Conservation (phyloP, 2,888 invertebrate species). For the Gastracanthus pulcherrimus region DNA sequence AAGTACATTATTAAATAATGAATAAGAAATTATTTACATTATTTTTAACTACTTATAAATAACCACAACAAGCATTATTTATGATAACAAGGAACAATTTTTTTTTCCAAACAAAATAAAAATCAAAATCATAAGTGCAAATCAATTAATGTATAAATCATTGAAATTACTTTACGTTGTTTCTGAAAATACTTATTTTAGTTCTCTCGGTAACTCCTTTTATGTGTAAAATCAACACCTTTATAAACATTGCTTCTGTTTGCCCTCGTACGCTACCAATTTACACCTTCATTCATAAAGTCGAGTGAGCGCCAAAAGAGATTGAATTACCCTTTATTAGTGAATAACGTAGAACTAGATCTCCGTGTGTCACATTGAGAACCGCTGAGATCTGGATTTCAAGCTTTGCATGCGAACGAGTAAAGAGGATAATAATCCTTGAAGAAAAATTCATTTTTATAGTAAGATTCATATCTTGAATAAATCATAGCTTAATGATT, state of each 20-base stretch:
- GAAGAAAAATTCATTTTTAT: neutral
- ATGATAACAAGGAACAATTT: too few species aligned
- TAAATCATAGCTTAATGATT: neutral
- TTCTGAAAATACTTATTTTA: too few species aligned
- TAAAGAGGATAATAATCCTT: neutral
- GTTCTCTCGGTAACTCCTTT: too few species aligned
- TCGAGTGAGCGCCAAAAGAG: slow-evolving; percentile 28
- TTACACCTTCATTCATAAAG: slow-evolving; percentile 34
- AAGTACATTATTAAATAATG: too few species aligned
- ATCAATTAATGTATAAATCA: too few species aligned
- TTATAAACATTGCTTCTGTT: neutral
- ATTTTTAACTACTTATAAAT: too few species aligned
- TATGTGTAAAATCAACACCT: neutral
- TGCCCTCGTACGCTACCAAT: neutral
- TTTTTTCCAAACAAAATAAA: too few species aligned
- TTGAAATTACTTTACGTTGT: too few species aligned
- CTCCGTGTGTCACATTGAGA: slow-evolving; percentile 12
- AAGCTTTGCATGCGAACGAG: neutral
- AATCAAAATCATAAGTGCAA: too few species aligned
- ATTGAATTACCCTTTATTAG: slow-evolving; percentile 49
- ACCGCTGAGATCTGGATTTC: slow-evolving; percentile 35
- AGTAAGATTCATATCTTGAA: neutral
- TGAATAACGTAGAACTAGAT: slow-evolving; percentile 47
- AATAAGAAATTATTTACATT: too few species aligned
- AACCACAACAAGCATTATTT: too few species aligned